These are phyloP conservation scores for Platerodrilus igneus DNA, from an alignment of 2,888 invertebrate species.

Conservation along the genomic window DNA sequence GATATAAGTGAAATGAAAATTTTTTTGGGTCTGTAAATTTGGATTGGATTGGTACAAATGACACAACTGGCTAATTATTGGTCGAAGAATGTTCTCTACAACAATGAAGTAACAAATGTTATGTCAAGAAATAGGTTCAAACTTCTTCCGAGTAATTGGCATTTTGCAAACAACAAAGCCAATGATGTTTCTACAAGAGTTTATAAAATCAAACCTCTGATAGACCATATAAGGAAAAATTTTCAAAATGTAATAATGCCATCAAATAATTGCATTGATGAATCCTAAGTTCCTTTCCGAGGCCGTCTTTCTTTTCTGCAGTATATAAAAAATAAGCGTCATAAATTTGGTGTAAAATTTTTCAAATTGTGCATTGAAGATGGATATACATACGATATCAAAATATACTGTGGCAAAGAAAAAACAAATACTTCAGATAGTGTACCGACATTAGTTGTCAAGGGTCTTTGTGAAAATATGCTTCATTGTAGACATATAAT, in stretches of 20 bases:
- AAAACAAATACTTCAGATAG: constrained; percentile 6
- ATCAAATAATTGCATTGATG: constrained; percentile 34
- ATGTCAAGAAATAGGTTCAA: too few relatives aligned
- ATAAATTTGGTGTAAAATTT: constrained; percentile 27
- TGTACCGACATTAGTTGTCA: constrained; percentile 23
- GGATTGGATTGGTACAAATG: too few relatives aligned
- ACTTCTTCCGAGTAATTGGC: too few relatives aligned
- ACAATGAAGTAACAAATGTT: too few relatives aligned
- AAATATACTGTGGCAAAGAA: constrained; percentile 23
- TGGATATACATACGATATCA: constrained; percentile 23
- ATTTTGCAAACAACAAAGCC: too few relatives aligned
- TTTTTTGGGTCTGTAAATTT: too few relatives aligned
- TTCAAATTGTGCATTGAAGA: constrained; percentile 24
- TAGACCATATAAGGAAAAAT: constrained; percentile 20
- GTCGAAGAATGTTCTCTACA: too few relatives aligned
- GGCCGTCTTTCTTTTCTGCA: constrained; percentile 29
- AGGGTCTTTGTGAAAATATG: constrained; percentile 20
- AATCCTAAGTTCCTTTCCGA: constrained; percentile 31
- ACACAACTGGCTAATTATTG: too few relatives aligned
- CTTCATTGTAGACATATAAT: constrained; percentile 20
- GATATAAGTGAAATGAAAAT: too few relatives aligned
- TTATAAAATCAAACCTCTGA: constrained; percentile 22
- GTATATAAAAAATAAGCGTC: constrained; percentile 25
- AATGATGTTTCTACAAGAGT: too few relatives aligned
- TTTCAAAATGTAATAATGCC: constrained; percentile 26